Evolutionary conservation across 2,888 invertebrate genomes (phyloP).

Genomic region (Norana najaformis): DNA sequence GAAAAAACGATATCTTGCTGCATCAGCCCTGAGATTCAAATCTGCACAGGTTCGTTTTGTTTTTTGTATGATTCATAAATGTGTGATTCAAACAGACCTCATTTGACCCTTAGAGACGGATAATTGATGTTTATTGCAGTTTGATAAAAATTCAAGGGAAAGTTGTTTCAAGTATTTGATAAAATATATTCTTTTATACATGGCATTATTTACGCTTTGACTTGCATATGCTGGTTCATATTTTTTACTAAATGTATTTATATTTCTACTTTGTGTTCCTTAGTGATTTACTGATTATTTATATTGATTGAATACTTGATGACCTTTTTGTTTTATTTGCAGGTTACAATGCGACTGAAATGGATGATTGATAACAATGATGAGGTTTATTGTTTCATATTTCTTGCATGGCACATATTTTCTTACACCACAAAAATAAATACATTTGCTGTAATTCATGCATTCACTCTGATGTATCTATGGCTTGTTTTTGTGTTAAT

Average conservation of each 20-base stretch:
- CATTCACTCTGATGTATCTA: no score
- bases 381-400: constrained; percentile 66
- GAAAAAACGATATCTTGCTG: constrained; percentile 79
- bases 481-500: neutral
- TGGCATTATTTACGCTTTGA: neutral
- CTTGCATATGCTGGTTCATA: neutral
- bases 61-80: neutral
- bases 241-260: no score
- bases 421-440: neutral
- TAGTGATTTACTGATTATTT: neutral
- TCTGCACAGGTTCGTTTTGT: constrained; percentile 46
- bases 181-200: neutral
- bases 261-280: neutral
- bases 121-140: no score
- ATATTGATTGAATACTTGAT: neutral
- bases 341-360: constrained; percentile 77
- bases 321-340: constrained; percentile 42
- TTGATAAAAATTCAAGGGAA: neutral
- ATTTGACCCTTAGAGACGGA: no score
- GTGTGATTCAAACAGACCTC: neutral
- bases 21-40: constrained; percentile 80
- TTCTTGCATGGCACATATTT: neutral
- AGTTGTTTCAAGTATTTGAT: neutral
- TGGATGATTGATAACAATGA: constrained; percentile 79
- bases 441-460: no score